Base-by-base conservation (phyloP, 2,888 invertebrate species). In the Erynnis tages region DNA sequence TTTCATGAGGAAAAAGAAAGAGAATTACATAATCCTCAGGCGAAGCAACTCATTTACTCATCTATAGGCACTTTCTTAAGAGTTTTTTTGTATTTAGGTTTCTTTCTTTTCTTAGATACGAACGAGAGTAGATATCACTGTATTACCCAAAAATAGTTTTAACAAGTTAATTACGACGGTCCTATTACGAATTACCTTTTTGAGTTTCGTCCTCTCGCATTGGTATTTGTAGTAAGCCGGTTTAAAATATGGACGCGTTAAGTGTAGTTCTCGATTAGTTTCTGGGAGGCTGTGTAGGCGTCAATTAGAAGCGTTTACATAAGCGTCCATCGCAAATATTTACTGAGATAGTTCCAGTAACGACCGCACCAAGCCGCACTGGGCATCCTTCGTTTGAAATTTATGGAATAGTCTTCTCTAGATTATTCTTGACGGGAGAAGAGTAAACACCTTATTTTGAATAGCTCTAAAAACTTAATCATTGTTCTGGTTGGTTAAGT, bases 251-350 rank as follows among this genome's bases (percentile, higher is more conserved):
- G 29, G 38, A 4, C 32, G 37, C 37, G 37, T 45, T 38, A 53
- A 54, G 53, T 49, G 48, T 60, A 63, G 61, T 63, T 66, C 54
- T 59, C 58, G 61, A 69, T 70, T 69, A 69, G 65, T 71, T 69
- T 57, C 46, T 53, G 44, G 52, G 54, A 56, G 54, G 53, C 46
- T 53, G 32, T 55, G 60, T 69, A 64, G 70, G 66, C 67, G 66
- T 63, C 72, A 75, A 75, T 77, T 75, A 73, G 63, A 58, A 47
- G 55, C 66, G 66, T 72, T 74, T 71, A 49, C 32, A 34, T 41
- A 41, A 34, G 34, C 41, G 49, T 41, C 41, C 49, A 49, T 49
- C 35, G 27, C 34, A 41, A 49, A 49, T 49, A 49, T 49, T 49
- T 49, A 49, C 25, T 34, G 40, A 49, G 49, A 41, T 49, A 41